Conservation (phyloP, 2,797 vertebrate species). For the Sciaenops ocellatus region DNA sequence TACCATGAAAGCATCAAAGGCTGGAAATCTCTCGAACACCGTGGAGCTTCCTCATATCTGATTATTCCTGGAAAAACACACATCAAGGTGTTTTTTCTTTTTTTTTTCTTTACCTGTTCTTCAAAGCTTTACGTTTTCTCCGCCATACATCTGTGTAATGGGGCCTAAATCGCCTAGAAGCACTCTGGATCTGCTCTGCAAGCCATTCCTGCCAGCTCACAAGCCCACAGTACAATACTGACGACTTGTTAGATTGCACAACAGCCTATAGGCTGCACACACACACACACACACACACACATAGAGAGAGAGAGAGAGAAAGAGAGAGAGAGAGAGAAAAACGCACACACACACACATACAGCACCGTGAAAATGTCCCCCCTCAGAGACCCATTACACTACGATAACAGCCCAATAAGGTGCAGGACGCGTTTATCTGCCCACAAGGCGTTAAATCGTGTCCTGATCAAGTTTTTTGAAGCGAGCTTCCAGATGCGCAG, state of each 20-base stretch:
- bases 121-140: constrained; percentile 49
- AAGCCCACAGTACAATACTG: constrained; percentile 69
- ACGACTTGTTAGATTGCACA: constrained; percentile 85
- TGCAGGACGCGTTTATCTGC: constrained; percentile 52
- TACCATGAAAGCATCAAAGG: constrained; percentile 42
- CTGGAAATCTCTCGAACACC: constrained; percentile 41
- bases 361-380: constrained; percentile 46
- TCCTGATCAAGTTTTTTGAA: constrained; percentile 75
- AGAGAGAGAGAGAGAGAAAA: too few species aligned
- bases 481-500: constrained; percentile 79
- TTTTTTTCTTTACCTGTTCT: constrained; percentile 56
- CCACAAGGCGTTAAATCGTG: constrained; percentile 55
- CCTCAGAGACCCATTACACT: constrained; percentile 37
- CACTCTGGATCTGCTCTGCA: constrained; percentile 55
- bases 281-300: constrained; percentile 9
- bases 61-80: constrained; percentile 34
- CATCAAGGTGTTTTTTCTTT: constrained; percentile 29
- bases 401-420: constrained; percentile 45
- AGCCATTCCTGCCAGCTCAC: constrained; percentile 71
- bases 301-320: too few species aligned
- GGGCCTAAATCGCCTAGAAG: constrained; percentile 70
- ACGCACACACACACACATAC: constrained; percentile 3
- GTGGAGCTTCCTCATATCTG: constrained; percentile 12
- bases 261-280: constrained; percentile 69
- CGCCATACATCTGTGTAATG: constrained; percentile 63